A percentile compares a stretch with the other conserved stretches of the same genome.
phyloP scores from a whole-genome alignment of 2,888 invertebrate species.

The Lasioglossum marginatum region DNA sequence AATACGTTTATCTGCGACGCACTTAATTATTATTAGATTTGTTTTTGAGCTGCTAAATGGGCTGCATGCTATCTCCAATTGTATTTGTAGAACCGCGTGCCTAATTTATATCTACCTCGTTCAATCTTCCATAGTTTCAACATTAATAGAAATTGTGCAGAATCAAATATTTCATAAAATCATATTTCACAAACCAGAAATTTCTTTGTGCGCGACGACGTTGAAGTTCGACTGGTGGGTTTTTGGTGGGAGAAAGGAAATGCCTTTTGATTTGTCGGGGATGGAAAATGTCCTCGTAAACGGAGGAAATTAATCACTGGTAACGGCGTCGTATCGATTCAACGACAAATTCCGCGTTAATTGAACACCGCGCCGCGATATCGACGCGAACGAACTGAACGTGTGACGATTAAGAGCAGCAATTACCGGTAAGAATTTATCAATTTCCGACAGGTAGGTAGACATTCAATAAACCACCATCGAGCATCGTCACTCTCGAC shows the following conservation, averaged over 20 bases:
- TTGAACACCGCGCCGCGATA: conserved; percentile 13
- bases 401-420: conserved; percentile 27
- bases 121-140: background rate
- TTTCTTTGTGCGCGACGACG: background rate
- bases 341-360: conserved; percentile 10
- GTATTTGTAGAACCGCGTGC: background rate
- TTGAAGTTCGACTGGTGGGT: background rate
- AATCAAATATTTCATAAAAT: background rate
- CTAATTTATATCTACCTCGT: background rate
- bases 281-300: background rate
- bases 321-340: background rate
- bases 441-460: conserved; percentile 22
- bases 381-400: background rate
- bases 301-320: background rate
- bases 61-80: background rate
- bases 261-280: background rate
- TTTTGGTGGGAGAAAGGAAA: background rate
- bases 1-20: background rate
- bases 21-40: conserved; percentile 6
- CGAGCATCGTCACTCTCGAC: background rate
- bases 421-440: conserved; percentile 44
- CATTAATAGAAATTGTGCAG: background rate
- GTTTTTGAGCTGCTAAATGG: background rate
- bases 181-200: background rate
- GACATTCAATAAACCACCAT: conserved; percentile 24